These are phyloP conservation scores for Athripsodes cinereus DNA, from an alignment of 2,888 invertebrate genomes.

Conservation along the genomic window DNA sequence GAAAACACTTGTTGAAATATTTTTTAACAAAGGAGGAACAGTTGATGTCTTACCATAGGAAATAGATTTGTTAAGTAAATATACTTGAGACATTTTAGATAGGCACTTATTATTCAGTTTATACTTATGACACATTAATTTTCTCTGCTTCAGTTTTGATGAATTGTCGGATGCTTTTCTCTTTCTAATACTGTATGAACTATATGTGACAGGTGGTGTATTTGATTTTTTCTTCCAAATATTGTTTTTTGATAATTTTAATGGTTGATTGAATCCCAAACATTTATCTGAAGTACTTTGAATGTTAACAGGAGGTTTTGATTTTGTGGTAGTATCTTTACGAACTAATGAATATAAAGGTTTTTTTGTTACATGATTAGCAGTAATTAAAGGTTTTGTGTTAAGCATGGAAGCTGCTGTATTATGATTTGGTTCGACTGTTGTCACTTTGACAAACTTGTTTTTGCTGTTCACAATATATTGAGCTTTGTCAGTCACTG, in stretches of 20 bases:
- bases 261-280: too few relatives aligned
- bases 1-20: slow-evolving; percentile 14
- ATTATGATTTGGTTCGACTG: background rate
- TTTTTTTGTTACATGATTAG: slow-evolving; percentile 7
- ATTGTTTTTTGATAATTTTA: too few relatives aligned
- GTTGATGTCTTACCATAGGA: background rate
- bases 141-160: slow-evolving; percentile 5
- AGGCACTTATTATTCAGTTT: slow-evolving; percentile 7
- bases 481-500: background rate
- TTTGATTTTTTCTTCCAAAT: too few relatives aligned
- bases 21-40: background rate
- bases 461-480: background rate
- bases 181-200: background rate
- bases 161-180: background rate
- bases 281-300: too few relatives aligned
- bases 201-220: background rate
- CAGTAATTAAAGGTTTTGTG: background rate
- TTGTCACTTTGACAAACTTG: background rate
- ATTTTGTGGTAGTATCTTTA: slow-evolving; percentile 6
- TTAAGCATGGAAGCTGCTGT: background rate
- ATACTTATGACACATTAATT: background rate
- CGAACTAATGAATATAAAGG: slow-evolving; percentile 20
- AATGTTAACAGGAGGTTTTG: too few relatives aligned
- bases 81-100: background rate
- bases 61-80: background rate